These are phyloP conservation scores for Cecropterus lyciades DNA, from an alignment of 1,140 invertebrate species.

Conservation along the genomic window DNA sequence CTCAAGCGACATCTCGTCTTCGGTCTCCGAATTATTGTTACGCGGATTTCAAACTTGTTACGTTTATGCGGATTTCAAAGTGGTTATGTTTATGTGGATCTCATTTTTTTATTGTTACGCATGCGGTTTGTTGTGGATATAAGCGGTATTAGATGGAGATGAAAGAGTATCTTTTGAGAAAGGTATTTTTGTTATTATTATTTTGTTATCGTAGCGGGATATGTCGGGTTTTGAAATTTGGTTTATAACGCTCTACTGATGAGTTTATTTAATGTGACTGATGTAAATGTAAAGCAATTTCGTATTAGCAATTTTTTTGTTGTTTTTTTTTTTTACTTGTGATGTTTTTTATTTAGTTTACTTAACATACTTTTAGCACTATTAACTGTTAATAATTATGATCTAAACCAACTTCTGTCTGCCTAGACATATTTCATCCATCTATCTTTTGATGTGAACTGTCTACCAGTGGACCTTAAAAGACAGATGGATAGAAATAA, in stretches of 20 bases:
- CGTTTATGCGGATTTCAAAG: slow-evolving; percentile 45
- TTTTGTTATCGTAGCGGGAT: background rate
- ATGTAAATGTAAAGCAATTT: background rate
- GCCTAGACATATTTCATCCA: too few species aligned
- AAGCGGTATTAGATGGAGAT: background rate
- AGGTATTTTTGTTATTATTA: slow-evolving; percentile 1
- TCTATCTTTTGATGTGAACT: too few species aligned
- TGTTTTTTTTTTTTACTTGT: too few species aligned
- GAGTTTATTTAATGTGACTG: slow-evolving; percentile 1
- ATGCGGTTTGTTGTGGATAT: slow-evolving; percentile 38
- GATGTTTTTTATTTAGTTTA: too few species aligned
- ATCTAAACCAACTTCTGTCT: too few species aligned
- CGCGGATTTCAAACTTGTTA: slow-evolving; percentile 42
- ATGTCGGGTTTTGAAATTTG: slow-evolving; percentile 1
- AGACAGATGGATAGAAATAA: too few species aligned
- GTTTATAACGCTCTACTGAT: slow-evolving; percentile 7
- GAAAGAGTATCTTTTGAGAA: slow-evolving; percentile 25
- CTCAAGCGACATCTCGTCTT: slow-evolving; percentile 59
- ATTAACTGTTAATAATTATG: too few species aligned
- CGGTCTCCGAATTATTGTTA: slow-evolving; percentile 58
- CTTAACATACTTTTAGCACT: too few species aligned
- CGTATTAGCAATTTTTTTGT: too few species aligned
- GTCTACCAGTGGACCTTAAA: too few species aligned
- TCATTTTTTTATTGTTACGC: slow-evolving; percentile 61
- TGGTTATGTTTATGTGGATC: too few species aligned